Evolutionary conservation across 2,797 vertebrate genomes (phyloP), one percentile per base, ranked within the genome.

Genomic region (Aulostomus chinensis): DNA sequence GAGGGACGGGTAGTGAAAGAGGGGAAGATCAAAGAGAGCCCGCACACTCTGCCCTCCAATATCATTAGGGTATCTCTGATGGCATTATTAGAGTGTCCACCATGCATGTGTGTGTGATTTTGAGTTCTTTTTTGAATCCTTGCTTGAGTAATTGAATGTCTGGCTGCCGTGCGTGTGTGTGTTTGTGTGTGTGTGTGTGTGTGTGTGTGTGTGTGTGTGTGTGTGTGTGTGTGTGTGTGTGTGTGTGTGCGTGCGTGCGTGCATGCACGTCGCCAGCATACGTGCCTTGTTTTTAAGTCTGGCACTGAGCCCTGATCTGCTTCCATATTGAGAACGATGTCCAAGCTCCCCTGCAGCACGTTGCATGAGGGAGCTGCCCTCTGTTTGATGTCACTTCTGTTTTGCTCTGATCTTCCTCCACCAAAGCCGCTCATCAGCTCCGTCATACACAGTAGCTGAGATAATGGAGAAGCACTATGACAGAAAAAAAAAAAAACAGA

Each of bases 311-410:
- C 76, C 41, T 58, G 43, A 38, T 61, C 66, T 42, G 16, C 64
- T 52, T 76, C 67, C 65, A 60, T 76, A 78, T 76, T 55, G 72
- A 83, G 68, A 45, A 28, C 70, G 71, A 72, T 28, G 32, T 54
- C 63, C 67, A 17, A 28, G 37, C 49, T 53, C 61, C 62, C 58
- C 80, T 52, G 45, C 59, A 30, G 58, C 28, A 2, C 37, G 1
- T 45, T 11, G 49, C 78, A 65, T 24, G 38, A 57, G 60, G 79
- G 75, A 76, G 57, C 61, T 58, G 53, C 42, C 65, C 78, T 78
- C 67, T 70, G 76, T 89, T 82, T 84, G 78, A 82, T 83, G 84
- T 85, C 83, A 80, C 81, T 78, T 78, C 62, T 80, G 61, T 67
- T 88, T 81, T 50, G 54, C 66, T 73, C 59, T 66, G 73, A 83